Base-by-base conservation (phyloP, 2,113 vertebrate genomes). In the Passer domesticus region DNA sequence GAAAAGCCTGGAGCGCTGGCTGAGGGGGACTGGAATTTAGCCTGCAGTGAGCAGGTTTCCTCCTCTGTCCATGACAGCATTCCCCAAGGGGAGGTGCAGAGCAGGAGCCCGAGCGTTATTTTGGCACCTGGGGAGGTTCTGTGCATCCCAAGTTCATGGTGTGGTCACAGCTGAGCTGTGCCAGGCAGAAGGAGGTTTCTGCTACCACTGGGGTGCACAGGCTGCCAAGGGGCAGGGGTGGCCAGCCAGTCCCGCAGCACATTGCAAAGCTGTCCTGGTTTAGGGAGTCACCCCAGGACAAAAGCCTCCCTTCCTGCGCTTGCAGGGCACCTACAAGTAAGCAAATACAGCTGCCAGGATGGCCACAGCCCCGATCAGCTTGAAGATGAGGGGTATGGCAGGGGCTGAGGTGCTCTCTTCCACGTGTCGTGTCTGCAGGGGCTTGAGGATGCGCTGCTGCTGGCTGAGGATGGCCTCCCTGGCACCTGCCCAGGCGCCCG, bases 401-500 rank as follows among this genome's bases (percentile, higher is more conserved):
- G 24, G 8, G 21, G 33, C 6, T 0, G 30, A 22, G 7, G 46
- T 8, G 8, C 13, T 30, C 15, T 96, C n/a, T 15, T 74, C 80
- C 27, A 90, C 52, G 0, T 41, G 83, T 8, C 94, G 97, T 0
- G 98, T 99, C 96, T 96, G 97, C 93, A 98, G 73, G 7, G 99
- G 98, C 35, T 97, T 92, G 77, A 90, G 20, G 44, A 99, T 89
- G 66, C 98, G 98, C 30, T 98, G 97, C 92, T 55, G 96, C 96
- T 98, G 98, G 7, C 98, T 98, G 52, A 98, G 83, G 94, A 99
- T 98, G 83, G 98, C 97, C 33, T 92, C 84, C 22, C 97, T 97
- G 56, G 98, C 98, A 0, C 98, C 98, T 0, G 86, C 87, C 99
- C 98, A 99, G 24, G 94, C 87, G 2, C 98, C 98, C 0, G 83